Base-by-base conservation (phyloP, 2,797 vertebrate species). In the Parotocinclus haroldoi region DNA sequence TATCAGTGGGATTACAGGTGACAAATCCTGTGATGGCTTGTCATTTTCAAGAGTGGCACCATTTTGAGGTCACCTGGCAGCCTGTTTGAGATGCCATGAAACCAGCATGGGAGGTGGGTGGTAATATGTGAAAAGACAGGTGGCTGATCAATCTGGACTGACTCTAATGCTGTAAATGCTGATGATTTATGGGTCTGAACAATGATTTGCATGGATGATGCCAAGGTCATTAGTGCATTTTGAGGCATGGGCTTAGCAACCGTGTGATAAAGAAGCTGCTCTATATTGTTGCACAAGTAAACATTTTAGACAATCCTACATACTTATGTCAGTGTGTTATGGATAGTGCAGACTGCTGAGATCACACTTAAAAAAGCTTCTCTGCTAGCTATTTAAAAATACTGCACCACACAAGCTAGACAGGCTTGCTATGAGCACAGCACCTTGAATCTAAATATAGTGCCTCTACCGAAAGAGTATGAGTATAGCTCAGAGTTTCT, bases 61-160 rank as follows among this genome's bases (percentile, higher is more conserved):
- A 14, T n/a, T 13, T 48, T 48, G 39, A 60, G 52, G 44, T 84
- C 80, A 77, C 3, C 59, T 69, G 81, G 80, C 76, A 54, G 39
- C 49, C 53, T 67, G 54, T 52, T 63, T 67, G 18, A 50, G 59
- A 38, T 27, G 8, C 16, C 10, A 46, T 40, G 14, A 39, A 27
- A 27, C 19, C 58, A 59, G 40, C 14, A 9, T 14, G 48, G 48
- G n/a, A 14, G n/a, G 48, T 50, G 48, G n/a, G n/a, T 9, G 14
- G 48, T 16, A 16, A 50, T 50, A n/a, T n/a, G 1, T 7, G 12
- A 48, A 44, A 44, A 44, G 12, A 44, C n/a, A 12, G 45, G 10
- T 3, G 10, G 10, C 45, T 46, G 45, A 46, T 46, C 5, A 46
- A 46, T 10, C 40, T 42, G 40, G 40, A 42, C 40, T 13, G 3